A percentile compares a stretch with the other conserved stretches of the same genome.
These are phyloP conservation scores for Meriones psammophilus DNA, from an alignment of 2,797 vertebrate genomes.

Conservation along the genomic window DNA sequence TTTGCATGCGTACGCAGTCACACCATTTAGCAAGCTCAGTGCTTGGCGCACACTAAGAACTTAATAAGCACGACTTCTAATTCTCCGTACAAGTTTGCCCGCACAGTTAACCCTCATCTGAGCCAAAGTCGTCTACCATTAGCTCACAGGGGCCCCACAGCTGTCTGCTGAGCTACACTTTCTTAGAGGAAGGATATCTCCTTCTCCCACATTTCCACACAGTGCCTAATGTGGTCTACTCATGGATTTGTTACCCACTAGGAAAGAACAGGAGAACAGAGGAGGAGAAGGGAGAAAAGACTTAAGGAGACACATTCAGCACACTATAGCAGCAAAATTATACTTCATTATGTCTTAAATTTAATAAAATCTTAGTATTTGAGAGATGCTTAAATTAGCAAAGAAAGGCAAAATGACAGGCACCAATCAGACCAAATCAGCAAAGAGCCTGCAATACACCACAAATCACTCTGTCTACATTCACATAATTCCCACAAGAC, in stretches of 20 bases:
- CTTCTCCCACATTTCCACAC: not conserved
- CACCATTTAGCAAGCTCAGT: not conserved
- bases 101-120: not conserved
- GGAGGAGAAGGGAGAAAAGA: not conserved
- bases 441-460: slow-evolving; percentile 33
- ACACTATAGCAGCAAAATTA: not conserved
- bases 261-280: not conserved
- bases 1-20: not conserved
- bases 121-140: not conserved
- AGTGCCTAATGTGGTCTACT: not conserved
- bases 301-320: not conserved
- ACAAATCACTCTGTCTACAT: not conserved
- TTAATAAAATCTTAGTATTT: not conserved
- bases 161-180: not conserved
- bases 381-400: slow-evolving; percentile 6
- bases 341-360: slow-evolving; percentile 36
- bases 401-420: not conserved
- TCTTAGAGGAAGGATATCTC: not conserved
- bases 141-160: not conserved
- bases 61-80: not conserved
- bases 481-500: not conserved
- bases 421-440: not conserved
- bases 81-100: not conserved
- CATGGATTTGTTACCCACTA: not conserved
- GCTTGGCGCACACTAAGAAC: not conserved